phyloP scores from a whole-genome alignment of 2,113 vertebrate species.

The Mugil cephalus region DNA sequence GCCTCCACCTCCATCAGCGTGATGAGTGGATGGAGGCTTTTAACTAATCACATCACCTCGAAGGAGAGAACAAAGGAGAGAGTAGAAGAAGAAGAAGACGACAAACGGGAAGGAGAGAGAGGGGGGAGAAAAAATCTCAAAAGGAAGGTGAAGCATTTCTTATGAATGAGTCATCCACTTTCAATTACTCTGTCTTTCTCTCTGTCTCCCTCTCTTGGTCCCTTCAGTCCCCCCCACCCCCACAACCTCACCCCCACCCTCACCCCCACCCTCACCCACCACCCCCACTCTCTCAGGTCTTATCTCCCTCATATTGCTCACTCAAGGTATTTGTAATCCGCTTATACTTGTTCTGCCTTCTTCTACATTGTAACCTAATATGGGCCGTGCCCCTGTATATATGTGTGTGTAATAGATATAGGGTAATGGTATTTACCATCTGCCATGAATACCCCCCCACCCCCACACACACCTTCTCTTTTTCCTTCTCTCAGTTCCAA shows the following conservation, averaged over 20 bases:
- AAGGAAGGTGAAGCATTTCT: slow-evolving; percentile 52
- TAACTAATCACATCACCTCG: slow-evolving; percentile 71
- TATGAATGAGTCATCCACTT: slow-evolving; percentile 61
- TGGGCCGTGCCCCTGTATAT: slow-evolving; percentile 25
- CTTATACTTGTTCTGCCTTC: slow-evolving; percentile 72
- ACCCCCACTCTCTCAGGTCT: slow-evolving; percentile 48
- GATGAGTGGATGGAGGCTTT: slow-evolving; percentile 61
- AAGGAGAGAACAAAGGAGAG: slow-evolving; percentile 49
- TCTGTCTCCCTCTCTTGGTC: slow-evolving; percentile 48
- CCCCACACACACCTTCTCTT: neutral
- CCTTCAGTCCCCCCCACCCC: slow-evolving; percentile 1
- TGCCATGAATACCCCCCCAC: slow-evolving; percentile 38
- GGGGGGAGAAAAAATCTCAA: slow-evolving; percentile 18
- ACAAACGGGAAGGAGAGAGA: slow-evolving; percentile 10
- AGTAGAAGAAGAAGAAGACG: slow-evolving; percentile 22
- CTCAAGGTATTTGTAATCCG: slow-evolving; percentile 76
- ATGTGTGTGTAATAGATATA: slow-evolving; percentile 51
- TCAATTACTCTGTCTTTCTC: slow-evolving; percentile 34
- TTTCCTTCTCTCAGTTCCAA: neutral
- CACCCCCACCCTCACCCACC: neutral
- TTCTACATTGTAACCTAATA: slow-evolving; percentile 72
- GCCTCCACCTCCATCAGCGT: slow-evolving; percentile 41
- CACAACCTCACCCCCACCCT: neutral
- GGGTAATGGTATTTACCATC: slow-evolving; percentile 58
- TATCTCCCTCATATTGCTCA: slow-evolving; percentile 70